A percentile compares a stretch with the other conserved stretches of the same genome.
Evolutionary conservation across 2,888 invertebrate species (phyloP).

Genomic region (Conistra vaccinii): DNA sequence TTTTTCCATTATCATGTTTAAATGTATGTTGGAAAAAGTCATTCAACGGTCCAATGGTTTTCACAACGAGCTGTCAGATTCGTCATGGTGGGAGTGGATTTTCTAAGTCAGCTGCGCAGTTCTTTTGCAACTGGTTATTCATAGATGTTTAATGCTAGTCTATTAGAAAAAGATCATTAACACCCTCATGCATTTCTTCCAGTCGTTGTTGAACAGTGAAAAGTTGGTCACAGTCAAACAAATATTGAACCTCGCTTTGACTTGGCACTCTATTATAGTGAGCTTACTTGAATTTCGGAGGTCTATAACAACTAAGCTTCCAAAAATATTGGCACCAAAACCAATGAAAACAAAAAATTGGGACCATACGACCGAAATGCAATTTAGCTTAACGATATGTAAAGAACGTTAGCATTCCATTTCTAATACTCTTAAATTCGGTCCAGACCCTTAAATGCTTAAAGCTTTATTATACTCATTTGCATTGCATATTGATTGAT

Average conservation of each 20-base stretch:
- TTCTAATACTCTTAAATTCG: neutral
- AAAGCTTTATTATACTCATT: constrained; percentile 24
- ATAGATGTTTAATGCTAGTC: constrained; percentile 3
- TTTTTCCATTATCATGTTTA: constrained; percentile 32
- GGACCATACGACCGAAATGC: neutral
- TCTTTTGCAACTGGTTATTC: constrained; percentile 15
- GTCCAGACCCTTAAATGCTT: neutral
- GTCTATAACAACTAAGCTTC: neutral
- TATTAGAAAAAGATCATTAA: neutral
- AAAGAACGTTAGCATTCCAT: neutral
- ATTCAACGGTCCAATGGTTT: constrained; percentile 33
- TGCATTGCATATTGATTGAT: constrained; percentile 44
- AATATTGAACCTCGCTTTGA: neutral
- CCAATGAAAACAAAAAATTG: neutral
- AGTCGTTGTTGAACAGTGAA: neutral
- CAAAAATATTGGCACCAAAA: neutral
- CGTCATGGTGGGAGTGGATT: constrained; percentile 32
- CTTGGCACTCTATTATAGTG: neutral
- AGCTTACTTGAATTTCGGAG: neutral
- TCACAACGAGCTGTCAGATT: constrained; percentile 43
- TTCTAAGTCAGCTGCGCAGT: constrained; percentile 22
- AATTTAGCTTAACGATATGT: neutral
- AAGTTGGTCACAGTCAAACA: neutral
- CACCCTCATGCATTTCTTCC: neutral
- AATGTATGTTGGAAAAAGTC: constrained; percentile 34